phyloP scores from a whole-genome alignment of 1,140 invertebrate genomes.

The Anoplolepis gracilipes region DNA sequence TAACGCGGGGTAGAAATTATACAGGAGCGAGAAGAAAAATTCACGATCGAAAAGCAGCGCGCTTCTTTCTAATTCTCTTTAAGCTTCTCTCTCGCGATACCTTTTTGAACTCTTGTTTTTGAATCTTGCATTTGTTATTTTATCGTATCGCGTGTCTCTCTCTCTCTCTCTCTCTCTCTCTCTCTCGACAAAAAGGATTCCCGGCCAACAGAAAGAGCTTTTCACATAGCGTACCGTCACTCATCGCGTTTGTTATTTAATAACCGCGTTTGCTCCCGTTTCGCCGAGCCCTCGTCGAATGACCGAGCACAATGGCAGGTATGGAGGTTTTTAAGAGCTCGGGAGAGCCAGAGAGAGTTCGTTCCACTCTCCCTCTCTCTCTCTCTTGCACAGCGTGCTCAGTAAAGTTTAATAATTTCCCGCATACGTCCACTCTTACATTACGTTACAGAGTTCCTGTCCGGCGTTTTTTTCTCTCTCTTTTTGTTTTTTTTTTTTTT shows the following conservation, averaged over 20 bases:
- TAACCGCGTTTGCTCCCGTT: slow-evolving; percentile 42
- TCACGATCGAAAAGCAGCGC: neutral
- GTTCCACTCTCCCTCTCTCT: neutral
- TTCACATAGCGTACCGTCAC: slow-evolving; percentile 37
- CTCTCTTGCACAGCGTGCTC: slow-evolving; percentile 20
- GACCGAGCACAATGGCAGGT: slow-evolving; percentile 44
- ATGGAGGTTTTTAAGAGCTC: slow-evolving; percentile 56
- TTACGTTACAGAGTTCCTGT: neutral
- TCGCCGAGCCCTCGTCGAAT: slow-evolving; percentile 38
- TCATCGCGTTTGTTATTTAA: slow-evolving; percentile 56
- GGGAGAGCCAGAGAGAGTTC: too few relatives aligned
- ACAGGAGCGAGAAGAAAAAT: neutral
- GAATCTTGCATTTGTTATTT: slow-evolving; percentile 43
- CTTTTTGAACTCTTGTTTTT: slow-evolving; percentile 34
- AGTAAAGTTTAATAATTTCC: slow-evolving; percentile 54
- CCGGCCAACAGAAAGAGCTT: neutral
- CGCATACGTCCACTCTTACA: slow-evolving; percentile 2
- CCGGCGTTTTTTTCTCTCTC: neutral
- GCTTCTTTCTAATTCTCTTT: neutral
- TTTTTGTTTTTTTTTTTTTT: neutral
- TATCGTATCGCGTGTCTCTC: too few relatives aligned
- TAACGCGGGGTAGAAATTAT: neutral
- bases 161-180: neutral
- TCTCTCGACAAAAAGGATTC: slow-evolving; percentile 23
- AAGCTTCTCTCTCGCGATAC: neutral